A percentile compares a stretch with the other conserved stretches of the same genome.
Evolutionary conservation across 1,140 invertebrate species (phyloP).

Genomic region (Trachymyrmex cornetzi): DNA sequence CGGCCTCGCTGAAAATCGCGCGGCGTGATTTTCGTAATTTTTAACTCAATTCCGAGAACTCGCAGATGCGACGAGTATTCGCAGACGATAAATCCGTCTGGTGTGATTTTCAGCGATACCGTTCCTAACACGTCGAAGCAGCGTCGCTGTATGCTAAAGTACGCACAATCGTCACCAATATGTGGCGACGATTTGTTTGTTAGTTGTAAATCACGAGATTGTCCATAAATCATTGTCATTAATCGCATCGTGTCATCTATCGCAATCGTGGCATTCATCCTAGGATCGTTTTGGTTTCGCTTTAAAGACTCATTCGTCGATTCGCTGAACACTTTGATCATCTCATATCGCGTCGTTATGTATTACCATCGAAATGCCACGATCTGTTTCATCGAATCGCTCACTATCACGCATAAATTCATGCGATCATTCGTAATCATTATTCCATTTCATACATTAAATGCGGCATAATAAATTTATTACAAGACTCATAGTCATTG

Average conservation of each 20-base stretch:
- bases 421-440: conserved; percentile 57
- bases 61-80: neutral
- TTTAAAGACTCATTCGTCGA: conserved; percentile 29
- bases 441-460: conserved; percentile 62
- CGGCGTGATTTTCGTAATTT: neutral
- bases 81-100: neutral
- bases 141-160: conserved; percentile 56
- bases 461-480: conserved; percentile 66
- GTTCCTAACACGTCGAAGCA: conserved; percentile 12
- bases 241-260: conserved; percentile 56
- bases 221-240: conserved; percentile 60
- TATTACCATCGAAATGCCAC: conserved; percentile 57
- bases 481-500: conserved; percentile 59
- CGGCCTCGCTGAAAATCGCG: conserved; percentile 9
- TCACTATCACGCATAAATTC: conserved; percentile 50
- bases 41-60: neutral
- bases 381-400: conserved; percentile 59
- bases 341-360: conserved; percentile 49
- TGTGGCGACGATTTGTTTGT: conserved; percentile 46
- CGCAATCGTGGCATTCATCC: conserved; percentile 53
- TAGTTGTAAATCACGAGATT: conserved; percentile 61
- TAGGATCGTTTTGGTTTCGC: conserved; percentile 41
- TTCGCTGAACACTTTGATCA: conserved; percentile 26
- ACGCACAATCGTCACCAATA: conserved; percentile 49
- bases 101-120: conserved; percentile 28